These are phyloP conservation scores for Abramis brama DNA, from an alignment of 2,113 vertebrate genomes.

Conservation along the genomic window DNA sequence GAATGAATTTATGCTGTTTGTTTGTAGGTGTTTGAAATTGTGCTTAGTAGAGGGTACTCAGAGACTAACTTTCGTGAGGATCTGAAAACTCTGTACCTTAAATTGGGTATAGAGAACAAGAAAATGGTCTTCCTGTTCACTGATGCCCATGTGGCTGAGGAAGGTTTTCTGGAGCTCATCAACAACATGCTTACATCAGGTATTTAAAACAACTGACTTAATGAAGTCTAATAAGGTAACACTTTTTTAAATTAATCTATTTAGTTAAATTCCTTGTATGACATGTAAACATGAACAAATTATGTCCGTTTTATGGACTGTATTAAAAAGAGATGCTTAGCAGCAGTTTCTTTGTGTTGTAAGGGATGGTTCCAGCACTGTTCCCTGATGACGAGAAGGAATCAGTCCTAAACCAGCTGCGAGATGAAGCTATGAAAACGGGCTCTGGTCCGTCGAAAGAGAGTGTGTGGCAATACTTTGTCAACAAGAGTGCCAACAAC, in stretches of 20 bases:
- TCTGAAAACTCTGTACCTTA: slow-evolving; percentile 86
- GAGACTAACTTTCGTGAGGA: slow-evolving; percentile 89
- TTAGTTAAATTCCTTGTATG: neutral
- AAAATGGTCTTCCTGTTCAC: slow-evolving; percentile 89
- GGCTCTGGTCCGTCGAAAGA: slow-evolving; percentile 85
- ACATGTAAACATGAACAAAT: neutral
- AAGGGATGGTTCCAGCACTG: slow-evolving; percentile 94
- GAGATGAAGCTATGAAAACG: slow-evolving; percentile 81
- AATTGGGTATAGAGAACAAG: slow-evolving; percentile 89
- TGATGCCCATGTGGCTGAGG: slow-evolving; percentile 89
- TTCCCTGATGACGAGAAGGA: slow-evolving; percentile 94
- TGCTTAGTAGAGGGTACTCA: slow-evolving; percentile 86
- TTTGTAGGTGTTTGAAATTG: slow-evolving; percentile 90
- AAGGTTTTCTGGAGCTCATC: slow-evolving; percentile 95
- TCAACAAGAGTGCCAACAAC: slow-evolving; percentile 90
- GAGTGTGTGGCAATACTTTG: slow-evolving; percentile 92
- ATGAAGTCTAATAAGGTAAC: neutral
- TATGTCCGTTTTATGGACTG: neutral
- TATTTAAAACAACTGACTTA: slow-evolving; percentile 57
- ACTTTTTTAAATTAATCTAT: neutral
- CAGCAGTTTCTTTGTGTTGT: neutral
- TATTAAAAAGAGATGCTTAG: slow-evolving; percentile 6
- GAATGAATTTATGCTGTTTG: neutral
- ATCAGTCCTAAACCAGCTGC: slow-evolving; percentile 80
- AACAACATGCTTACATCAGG: slow-evolving; percentile 99